A percentile compares a stretch with the other conserved stretches of the same genome.
These are phyloP conservation scores for Thunnus albacares DNA, from an alignment of 2,797 vertebrate species.

Conservation along the genomic window DNA sequence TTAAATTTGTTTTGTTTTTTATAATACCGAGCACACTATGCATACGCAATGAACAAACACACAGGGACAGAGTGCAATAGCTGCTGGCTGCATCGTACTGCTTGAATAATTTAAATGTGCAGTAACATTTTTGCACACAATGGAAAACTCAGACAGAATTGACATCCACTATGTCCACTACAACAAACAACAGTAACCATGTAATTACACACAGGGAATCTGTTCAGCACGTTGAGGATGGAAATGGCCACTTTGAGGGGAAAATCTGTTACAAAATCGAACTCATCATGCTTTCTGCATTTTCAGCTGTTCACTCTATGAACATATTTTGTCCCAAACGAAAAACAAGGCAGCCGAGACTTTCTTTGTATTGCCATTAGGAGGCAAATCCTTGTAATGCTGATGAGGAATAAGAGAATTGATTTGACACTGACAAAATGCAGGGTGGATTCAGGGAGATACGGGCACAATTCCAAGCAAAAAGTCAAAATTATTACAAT, in stretches of 20 bases:
- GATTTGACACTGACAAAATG: neutral
- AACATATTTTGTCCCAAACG: neutral
- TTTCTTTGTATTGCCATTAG: neutral
- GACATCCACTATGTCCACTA: conserved; percentile 51
- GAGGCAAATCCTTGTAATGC: neutral
- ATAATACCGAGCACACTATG: conserved; percentile 43
- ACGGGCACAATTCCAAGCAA: conserved; percentile 9
- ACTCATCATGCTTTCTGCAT: conserved; percentile 19
- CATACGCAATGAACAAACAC: conserved; percentile 54
- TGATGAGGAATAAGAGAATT: neutral
- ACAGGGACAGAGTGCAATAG: conserved; percentile 47
- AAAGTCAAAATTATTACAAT: neutral
- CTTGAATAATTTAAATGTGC: conserved; percentile 49
- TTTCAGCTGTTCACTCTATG: conserved; percentile 7
- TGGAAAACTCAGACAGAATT: conserved; percentile 29
- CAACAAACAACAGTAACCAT: conserved; percentile 56
- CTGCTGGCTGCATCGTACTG: conserved; percentile 14
- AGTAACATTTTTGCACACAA: conserved; percentile 48
- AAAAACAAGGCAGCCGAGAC: conserved; percentile 17
- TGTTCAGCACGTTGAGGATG: conserved; percentile 14
- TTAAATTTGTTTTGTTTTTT: neutral
- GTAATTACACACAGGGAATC: conserved; percentile 31
- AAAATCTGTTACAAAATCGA: neutral
- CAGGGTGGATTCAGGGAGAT: neutral
- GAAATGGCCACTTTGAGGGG: neutral